Conservation (phyloP, 2,113 vertebrate species). For the Spilogale gracilis region DNA sequence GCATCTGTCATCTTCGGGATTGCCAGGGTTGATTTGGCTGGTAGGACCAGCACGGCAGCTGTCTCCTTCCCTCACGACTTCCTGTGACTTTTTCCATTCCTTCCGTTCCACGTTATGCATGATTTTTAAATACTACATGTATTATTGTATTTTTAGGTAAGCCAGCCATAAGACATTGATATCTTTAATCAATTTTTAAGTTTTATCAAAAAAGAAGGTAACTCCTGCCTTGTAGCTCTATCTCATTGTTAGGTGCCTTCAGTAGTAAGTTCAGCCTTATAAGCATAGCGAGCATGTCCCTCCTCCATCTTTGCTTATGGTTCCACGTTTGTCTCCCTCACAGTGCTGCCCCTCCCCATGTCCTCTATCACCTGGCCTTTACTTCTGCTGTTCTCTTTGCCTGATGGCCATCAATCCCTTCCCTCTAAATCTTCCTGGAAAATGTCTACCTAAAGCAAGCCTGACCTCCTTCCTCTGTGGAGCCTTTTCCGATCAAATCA, state of each 20-base stretch:
- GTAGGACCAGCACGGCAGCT: not conserved
- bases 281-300: not conserved
- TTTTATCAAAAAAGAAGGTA: not conserved
- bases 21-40: conserved; percentile 74
- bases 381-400: not conserved
- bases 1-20: conserved; percentile 61
- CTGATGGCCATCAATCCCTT: not conserved
- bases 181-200: not conserved
- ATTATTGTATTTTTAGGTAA: not conserved
- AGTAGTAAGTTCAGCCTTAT: not conserved
- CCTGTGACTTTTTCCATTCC: not conserved
- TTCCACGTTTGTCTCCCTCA: not conserved
- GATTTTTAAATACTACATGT: not conserved
- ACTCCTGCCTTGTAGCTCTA: not conserved
- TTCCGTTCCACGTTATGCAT: not conserved
- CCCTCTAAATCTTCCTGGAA: not conserved
- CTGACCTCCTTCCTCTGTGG: not conserved
- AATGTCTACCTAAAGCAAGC: not conserved
- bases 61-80: conserved; percentile 20
- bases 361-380: not conserved
- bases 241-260: not conserved
- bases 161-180: not conserved
- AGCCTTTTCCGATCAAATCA: not conserved
- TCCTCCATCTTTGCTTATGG: not conserved
- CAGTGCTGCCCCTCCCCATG: fast-evolving